A percentile compares a stretch with the other conserved stretches of the same genome.
phyloP scores from a whole-genome alignment of 2,113 vertebrate species.

The Nipponia nippon region DNA sequence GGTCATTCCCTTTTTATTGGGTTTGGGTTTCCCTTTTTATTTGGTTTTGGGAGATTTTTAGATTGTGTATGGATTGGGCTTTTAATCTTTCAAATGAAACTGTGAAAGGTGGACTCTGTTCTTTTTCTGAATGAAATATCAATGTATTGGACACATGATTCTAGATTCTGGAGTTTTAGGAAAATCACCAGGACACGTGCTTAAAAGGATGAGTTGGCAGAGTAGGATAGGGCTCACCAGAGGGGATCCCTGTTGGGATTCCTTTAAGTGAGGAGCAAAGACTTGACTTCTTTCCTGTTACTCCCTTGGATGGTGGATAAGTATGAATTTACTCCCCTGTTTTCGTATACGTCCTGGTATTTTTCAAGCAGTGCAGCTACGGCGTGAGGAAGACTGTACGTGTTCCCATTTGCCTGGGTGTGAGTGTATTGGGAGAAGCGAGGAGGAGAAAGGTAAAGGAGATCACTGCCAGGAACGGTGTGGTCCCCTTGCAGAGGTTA shows the following conservation, averaged over 20 bases:
- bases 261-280: not conserved
- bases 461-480: not conserved
- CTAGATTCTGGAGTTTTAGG: not conserved
- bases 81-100: not conserved
- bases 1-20: not conserved
- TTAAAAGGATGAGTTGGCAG: not conserved
- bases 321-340: not conserved
- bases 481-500: not conserved
- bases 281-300: not conserved
- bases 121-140: not conserved
- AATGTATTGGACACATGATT: not conserved
- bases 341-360: not conserved
- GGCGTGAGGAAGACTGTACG: rapidly evolving
- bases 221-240: not conserved
- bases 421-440: not conserved
- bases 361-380: not conserved
- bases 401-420: not conserved
- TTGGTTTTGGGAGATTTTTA: not conserved
- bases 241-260: not conserved
- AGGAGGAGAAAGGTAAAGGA: not conserved
- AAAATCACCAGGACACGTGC: not conserved
- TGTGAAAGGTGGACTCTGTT: not conserved
- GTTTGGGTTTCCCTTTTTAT: too few relatives aligned
- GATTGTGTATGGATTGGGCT: not conserved
- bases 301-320: not conserved